These are phyloP conservation scores for Ascaphus truei DNA, from an alignment of 2,113 vertebrate species.

Conservation along the genomic window DNA sequence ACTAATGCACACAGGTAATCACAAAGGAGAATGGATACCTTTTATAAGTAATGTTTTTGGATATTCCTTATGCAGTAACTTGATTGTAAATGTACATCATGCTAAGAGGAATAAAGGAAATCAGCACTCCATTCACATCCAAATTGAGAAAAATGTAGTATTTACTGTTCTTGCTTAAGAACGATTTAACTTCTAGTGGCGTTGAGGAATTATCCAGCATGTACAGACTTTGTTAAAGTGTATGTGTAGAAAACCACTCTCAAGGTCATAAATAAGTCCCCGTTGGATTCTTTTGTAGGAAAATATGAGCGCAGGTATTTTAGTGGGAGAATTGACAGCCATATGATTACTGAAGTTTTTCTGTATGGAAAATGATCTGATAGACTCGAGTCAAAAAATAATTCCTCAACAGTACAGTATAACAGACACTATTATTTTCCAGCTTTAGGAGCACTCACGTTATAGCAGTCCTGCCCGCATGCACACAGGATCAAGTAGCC, in stretches of 20 bases:
- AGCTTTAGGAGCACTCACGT: no score
- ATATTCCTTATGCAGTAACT: background rate
- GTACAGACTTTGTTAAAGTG: background rate
- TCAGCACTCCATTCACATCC: background rate
- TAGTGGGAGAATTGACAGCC: no score
- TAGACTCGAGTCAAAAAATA: no score
- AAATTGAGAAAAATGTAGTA: background rate
- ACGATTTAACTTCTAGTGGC: background rate
- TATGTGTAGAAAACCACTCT: background rate
- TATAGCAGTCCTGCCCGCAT: no score
- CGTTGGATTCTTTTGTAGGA: background rate
- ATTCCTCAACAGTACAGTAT: no score
- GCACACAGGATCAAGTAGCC: no score
- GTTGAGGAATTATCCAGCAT: background rate
- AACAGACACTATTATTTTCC: no score
- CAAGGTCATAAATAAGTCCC: background rate
- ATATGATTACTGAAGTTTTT: no score
- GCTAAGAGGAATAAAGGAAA: background rate
- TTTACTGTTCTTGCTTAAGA: background rate
- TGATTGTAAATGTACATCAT: background rate
- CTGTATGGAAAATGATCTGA: no score
- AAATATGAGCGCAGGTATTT: no score
- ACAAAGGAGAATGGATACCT: background rate
- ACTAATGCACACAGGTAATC: background rate
- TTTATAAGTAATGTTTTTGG: background rate